Percentiles rank a stretch among this genome's conserved stretches.
These are phyloP conservation scores for Caenorhabditis inopinata DNA, from an alignment of 1,140 invertebrate genomes.

Conservation along the genomic window DNA sequence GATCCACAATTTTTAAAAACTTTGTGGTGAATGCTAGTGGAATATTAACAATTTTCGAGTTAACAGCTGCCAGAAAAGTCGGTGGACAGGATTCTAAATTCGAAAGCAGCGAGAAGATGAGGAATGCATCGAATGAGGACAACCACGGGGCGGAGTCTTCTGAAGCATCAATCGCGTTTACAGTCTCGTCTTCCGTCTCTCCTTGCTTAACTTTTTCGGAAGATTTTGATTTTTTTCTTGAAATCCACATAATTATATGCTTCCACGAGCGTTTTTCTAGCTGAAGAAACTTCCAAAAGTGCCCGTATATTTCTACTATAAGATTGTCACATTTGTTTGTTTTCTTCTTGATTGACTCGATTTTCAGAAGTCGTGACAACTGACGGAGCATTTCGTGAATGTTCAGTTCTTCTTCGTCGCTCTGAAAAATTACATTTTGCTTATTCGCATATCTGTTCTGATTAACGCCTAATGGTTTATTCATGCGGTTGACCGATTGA, in stretches of 20 bases:
- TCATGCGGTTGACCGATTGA: too few relatives aligned
- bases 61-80: not conserved
- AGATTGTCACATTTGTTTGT: not conserved
- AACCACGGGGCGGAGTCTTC: not conserved
- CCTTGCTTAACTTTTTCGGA: not conserved
- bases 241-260: not conserved
- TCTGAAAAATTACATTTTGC: too few relatives aligned
- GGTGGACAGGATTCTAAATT: not conserved
- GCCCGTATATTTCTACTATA: not conserved
- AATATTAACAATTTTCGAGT: conserved; percentile 4
- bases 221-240: too few relatives aligned
- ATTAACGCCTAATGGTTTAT: too few relatives aligned
- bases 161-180: too few relatives aligned
- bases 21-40: not conserved
- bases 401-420: not conserved
- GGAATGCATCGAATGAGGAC: not conserved
- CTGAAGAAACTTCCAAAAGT: conserved; percentile 2
- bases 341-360: not conserved
- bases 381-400: conserved; percentile 12
- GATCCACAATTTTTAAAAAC: not conserved
- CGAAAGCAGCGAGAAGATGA: not conserved
- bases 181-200: not conserved
- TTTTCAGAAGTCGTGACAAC: conserved; percentile 10
- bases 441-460: too few relatives aligned
- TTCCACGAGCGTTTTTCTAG: not conserved